Conservation (phyloP, 1,140 invertebrate species). For the Philaenus spumarius region DNA sequence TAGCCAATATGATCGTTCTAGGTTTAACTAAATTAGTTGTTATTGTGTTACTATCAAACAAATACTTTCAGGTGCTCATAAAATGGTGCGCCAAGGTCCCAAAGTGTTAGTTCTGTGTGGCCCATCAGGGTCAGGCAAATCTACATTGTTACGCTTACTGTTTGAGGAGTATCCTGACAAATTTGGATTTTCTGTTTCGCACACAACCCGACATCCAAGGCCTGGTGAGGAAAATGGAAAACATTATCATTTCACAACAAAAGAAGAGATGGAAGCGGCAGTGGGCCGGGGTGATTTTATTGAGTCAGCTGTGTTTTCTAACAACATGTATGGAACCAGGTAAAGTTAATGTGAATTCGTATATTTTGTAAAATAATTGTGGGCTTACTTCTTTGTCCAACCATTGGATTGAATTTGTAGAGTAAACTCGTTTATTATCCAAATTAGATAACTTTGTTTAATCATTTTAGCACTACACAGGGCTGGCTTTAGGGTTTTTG, state of each 20-base stretch:
- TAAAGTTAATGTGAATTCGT: too few relatives aligned
- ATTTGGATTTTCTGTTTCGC: constrained; percentile 93
- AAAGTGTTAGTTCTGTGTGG: constrained; percentile 76
- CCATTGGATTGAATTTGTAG: too few relatives aligned
- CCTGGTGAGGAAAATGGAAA: constrained; percentile 62
- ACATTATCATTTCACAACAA: constrained; percentile 86
- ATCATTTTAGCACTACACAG: too few relatives aligned
- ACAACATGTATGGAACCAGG: constrained; percentile 96
- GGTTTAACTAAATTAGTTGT: too few relatives aligned
- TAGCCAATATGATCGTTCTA: too few relatives aligned
- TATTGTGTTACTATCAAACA: too few relatives aligned
- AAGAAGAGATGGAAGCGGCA: constrained; percentile 64
- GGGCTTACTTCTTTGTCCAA: too few relatives aligned
- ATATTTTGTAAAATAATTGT: too few relatives aligned
- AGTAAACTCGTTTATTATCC: too few relatives aligned
- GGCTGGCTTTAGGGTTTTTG: too few relatives aligned
- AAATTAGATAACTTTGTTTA: too few relatives aligned
- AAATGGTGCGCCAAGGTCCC: constrained; percentile 21
- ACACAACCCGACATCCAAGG: constrained; percentile 71
- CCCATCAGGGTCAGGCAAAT: constrained; percentile 94
- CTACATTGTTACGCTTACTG: constrained; percentile 79
- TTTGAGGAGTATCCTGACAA: constrained; percentile 79
- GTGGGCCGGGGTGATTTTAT: constrained; percentile 83
- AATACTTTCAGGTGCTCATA: constrained; percentile 13
- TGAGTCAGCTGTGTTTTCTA: constrained; percentile 86